Conservation (phyloP, 2,113 vertebrate species). For the Siniperca knerii region DNA sequence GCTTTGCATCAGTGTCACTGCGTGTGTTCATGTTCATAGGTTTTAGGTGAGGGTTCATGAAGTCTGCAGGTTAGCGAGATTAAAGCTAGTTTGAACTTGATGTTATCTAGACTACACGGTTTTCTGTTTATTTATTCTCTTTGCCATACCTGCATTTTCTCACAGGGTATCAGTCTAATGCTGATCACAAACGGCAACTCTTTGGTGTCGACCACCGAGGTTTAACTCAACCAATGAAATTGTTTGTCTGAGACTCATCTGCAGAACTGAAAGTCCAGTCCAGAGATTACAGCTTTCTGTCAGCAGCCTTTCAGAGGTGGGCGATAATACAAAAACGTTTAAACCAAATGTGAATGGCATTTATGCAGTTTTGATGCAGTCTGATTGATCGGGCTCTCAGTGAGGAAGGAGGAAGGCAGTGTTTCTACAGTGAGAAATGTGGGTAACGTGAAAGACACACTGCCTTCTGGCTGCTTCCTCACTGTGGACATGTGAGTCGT, state of each 20-base stretch:
- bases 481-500: background rate
- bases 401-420: background rate
- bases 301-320: background rate
- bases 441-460: background rate
- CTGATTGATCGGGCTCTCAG: background rate
- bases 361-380: background rate
- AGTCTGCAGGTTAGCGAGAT: background rate
- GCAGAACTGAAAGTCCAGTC: constrained; percentile 31
- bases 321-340: background rate
- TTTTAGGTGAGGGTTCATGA: background rate
- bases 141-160: background rate
- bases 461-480: background rate
- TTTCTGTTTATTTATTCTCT: background rate
- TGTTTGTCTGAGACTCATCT: background rate
- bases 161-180: background rate
- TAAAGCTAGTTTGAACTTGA: background rate
- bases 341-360: background rate
- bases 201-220: background rate
- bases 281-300: background rate
- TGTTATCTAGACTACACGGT: background rate
- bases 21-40: background rate
- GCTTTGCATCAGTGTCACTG: background rate
- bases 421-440: background rate
- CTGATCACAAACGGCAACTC: background rate
- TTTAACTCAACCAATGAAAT: background rate